Evolutionary conservation across 2,113 vertebrate species (phyloP).

Genomic region (Pongo abelii): DNA sequence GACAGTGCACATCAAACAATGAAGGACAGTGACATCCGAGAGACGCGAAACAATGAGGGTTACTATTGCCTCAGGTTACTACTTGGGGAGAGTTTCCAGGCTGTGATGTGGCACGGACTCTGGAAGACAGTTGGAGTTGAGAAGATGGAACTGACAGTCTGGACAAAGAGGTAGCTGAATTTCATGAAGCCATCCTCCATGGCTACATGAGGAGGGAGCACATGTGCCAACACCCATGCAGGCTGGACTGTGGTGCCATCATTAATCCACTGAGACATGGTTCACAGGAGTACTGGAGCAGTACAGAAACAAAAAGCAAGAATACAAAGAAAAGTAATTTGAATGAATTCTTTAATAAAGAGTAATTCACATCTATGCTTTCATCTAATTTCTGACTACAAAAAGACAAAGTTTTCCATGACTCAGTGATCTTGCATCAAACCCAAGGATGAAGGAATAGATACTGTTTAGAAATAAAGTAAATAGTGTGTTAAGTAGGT

Average conservation of each 20-base stretch:
- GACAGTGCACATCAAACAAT: not conserved
- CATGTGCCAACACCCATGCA: rapidly evolving
- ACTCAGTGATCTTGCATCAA: not conserved
- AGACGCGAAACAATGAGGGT: not conserved
- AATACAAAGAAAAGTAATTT: not conserved
- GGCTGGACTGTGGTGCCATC: not conserved
- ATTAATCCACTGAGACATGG: rapidly evolving
- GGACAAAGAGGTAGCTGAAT: not conserved
- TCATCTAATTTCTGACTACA: not conserved
- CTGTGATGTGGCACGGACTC: not conserved
- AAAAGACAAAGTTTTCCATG: not conserved
- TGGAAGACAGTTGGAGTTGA: not conserved
- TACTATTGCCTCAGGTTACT: not conserved
- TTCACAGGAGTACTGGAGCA: not conserved
- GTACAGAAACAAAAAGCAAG: not conserved
- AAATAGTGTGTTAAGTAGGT: not conserved
- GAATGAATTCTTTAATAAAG: not conserved
- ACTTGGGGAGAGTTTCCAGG: not conserved
- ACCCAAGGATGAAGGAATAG: not conserved
- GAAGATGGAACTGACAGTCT: not conserved
- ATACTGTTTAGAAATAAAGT: not conserved
- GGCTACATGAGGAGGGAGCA: too few species aligned
- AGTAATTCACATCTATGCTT: not conserved
- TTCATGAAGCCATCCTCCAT: not conserved
- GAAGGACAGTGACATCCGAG: not conserved